A percentile compares a stretch with the other conserved stretches of the same genome.
These are phyloP conservation scores for Argyrosomus regius DNA, from an alignment of 2,797 vertebrate genomes.

Conservation along the genomic window DNA sequence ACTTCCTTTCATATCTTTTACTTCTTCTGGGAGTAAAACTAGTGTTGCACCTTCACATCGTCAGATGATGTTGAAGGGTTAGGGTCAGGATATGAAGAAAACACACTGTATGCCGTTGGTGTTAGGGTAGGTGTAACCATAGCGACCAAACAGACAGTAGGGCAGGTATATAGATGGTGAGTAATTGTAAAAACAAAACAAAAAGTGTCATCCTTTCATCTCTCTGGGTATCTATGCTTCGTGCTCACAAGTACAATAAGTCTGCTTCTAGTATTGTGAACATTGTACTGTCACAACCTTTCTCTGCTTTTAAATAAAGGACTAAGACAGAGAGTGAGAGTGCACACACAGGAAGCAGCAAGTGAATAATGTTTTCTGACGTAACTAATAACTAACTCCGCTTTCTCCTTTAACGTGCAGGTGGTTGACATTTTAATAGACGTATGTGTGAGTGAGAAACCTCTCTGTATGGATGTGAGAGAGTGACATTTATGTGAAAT, in stretches of 20 bases:
- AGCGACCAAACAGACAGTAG: slow-evolving; percentile 16
- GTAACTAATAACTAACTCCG: background rate
- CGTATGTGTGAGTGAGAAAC: background rate
- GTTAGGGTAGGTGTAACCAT: slow-evolving; percentile 28
- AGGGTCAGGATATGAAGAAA: background rate
- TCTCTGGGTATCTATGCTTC: background rate
- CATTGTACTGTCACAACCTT: background rate
- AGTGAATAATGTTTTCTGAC: slow-evolving; percentile 2
- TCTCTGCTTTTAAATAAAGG: background rate
- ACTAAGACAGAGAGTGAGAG: background rate
- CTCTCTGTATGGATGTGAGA: background rate
- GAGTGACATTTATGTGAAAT: slow-evolving; percentile 29
- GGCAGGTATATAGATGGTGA: slow-evolving; percentile 15
- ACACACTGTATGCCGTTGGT: background rate
- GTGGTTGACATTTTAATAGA: slow-evolving; percentile 45
- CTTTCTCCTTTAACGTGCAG: slow-evolving; percentile 8
- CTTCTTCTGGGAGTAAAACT: background rate
- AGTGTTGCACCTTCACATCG: background rate
- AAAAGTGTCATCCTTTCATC: slow-evolving; percentile 6
- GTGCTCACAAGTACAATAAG: background rate
- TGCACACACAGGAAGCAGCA: background rate
- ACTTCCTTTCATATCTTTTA: background rate
- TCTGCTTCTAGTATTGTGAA: background rate
- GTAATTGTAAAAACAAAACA: background rate
- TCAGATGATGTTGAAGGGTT: background rate